These are phyloP conservation scores for Eledona agricola DNA, from an alignment of 2,888 invertebrate genomes.

Conservation along the genomic window DNA sequence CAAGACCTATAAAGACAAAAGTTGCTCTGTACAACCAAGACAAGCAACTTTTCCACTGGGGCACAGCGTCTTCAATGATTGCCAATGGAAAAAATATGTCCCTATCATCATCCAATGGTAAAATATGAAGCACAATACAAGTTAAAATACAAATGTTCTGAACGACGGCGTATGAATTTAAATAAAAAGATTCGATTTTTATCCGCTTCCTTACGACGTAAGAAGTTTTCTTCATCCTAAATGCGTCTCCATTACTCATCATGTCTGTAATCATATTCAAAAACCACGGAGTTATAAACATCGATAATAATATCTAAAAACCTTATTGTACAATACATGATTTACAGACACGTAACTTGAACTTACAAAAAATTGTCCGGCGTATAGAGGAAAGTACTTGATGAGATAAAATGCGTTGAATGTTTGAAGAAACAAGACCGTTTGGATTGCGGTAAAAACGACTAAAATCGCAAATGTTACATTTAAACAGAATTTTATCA, in stretches of 20 bases:
- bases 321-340: not conserved
- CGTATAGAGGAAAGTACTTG: not conserved
- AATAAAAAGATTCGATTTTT: not conserved
- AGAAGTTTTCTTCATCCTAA: too few species aligned
- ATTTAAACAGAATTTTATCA: not conserved
- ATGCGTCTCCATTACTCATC: too few species aligned
- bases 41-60: not conserved
- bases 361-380: slow-evolving; percentile 3
- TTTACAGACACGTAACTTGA: not conserved
- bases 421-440: not conserved
- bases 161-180: not conserved
- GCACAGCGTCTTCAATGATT: not conserved
- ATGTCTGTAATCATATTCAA: too few species aligned
- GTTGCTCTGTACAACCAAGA: not conserved
- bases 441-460: not conserved
- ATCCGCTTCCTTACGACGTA: too few species aligned
- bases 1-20: not conserved
- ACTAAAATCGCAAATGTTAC: not conserved
- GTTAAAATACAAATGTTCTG: not conserved
- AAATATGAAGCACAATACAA: not conserved
- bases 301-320: not conserved
- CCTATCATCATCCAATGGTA: not conserved
- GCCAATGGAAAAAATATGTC: slow-evolving; percentile 4
- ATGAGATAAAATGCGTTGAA: not conserved
- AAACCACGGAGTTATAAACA: not conserved